These are phyloP conservation scores for Archips crataeganus DNA, from an alignment of 2,888 invertebrate species.

Conservation along the genomic window DNA sequence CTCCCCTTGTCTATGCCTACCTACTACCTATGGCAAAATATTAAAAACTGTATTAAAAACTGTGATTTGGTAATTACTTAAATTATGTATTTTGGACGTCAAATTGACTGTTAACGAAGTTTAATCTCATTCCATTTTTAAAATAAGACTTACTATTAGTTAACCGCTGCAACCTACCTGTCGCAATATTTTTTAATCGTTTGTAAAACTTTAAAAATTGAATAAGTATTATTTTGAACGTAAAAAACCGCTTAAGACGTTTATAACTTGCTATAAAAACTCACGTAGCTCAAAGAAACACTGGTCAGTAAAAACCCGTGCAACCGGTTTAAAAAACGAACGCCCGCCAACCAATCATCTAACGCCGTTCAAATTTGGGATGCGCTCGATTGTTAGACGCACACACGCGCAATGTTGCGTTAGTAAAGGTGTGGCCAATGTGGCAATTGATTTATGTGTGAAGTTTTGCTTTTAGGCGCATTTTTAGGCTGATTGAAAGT, in stretches of 20 bases:
- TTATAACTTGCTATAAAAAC: slow-evolving; percentile 42
- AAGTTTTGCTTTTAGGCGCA: too few relatives aligned
- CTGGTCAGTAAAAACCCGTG: slow-evolving; percentile 11
- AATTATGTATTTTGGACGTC: too few relatives aligned
- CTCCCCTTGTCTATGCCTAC: too few relatives aligned
- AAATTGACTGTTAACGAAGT: too few relatives aligned
- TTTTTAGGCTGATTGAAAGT: neutral
- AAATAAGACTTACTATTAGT: too few relatives aligned
- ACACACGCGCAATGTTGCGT: slow-evolving; percentile 54
- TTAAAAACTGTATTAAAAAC: too few relatives aligned
- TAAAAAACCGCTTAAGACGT: neutral
- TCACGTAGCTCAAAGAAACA: slow-evolving; percentile 25
- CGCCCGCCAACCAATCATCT: slow-evolving; percentile 73
- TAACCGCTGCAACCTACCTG: too few relatives aligned
- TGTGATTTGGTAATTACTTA: too few relatives aligned
- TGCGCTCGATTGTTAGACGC: slow-evolving; percentile 75
- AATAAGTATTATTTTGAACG: neutral
- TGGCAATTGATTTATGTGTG: slow-evolving; percentile 6
- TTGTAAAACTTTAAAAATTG: too few relatives aligned
- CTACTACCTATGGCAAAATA: too few relatives aligned
- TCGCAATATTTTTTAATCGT: too few relatives aligned
- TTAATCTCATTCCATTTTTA: too few relatives aligned
- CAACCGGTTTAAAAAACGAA: slow-evolving; percentile 45
- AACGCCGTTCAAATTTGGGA: slow-evolving; percentile 79
- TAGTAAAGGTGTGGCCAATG: slow-evolving; percentile 39